Evolutionary conservation across 2,888 invertebrate genomes (phyloP), one percentile per base, ranked within the genome.

Genomic region (Auanema sp.): DNA sequence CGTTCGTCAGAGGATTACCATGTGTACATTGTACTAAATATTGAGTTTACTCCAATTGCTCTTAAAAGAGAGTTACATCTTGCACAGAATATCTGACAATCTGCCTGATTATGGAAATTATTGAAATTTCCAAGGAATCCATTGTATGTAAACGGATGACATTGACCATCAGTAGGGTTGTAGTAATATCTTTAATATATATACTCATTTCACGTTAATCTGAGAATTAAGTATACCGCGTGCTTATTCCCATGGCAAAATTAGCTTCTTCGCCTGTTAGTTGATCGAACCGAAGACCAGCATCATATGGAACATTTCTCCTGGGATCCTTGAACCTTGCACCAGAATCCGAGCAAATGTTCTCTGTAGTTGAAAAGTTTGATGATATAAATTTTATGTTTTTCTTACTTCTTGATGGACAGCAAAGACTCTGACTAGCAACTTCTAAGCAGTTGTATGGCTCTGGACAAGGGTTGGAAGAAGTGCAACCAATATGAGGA

Each of bases 71-170:
- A 3, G 68, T 61, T 18, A 76, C 76, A 60, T 68, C 69, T 66
- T n/a, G 72, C 71, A 55, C 76, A 76, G 56, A 74, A 76, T 2
- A 66, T 52, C 53, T 76, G 76, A 59, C 76, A 76, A 62, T 76
- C 76, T 14, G 71, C 72, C 33, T 72, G 69, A 56, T 71, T 72
- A 47, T 68, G 65, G 68, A 76, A 76, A 52, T 76, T 76, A 60
- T 76, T 76, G 64, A 75, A 76, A 56, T 72, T 76, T 50, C 76
- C 76, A 16, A 76, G 50, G 54, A 74, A 76, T 14, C 76, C 76
- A 49, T 71, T 69, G 62, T 69, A 76, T 8, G 74, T 74, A 57
- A 76, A 76, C 2, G 71, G 70, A 56, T 76, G 74, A 47, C 76
- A 76, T 23, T 74, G 76, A 25, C 71, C 71, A 49, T 76, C 74